A percentile compares a stretch with the other conserved stretches of the same genome.
Conservation (phyloP, 1,140 invertebrate species). For the Pantala flavescens region DNA sequence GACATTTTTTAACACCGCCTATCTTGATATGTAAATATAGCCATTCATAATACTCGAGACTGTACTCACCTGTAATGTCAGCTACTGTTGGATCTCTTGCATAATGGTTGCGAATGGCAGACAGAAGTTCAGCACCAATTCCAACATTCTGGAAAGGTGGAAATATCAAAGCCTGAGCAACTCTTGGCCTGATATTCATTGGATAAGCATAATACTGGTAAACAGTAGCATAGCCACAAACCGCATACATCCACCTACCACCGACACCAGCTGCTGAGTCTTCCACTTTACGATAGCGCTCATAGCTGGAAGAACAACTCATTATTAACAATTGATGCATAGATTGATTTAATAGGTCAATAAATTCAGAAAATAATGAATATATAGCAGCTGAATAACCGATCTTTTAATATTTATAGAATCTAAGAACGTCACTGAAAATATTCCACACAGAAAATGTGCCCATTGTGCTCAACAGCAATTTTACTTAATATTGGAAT, state of each 20-base stretch:
- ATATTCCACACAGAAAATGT: too few relatives aligned
- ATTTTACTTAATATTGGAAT: too few relatives aligned
- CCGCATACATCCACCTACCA: slow-evolving; percentile 47
- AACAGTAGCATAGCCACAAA: slow-evolving; percentile 79
- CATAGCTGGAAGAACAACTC: slow-evolving; percentile 53
- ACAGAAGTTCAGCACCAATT: slow-evolving; percentile 63
- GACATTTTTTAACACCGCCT: too few relatives aligned
- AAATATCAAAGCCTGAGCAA: slow-evolving; percentile 83
- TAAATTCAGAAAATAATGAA: too few relatives aligned
- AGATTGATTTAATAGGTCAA: background rate
- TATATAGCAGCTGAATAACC: too few relatives aligned
- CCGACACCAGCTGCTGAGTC: slow-evolving; percentile 33
- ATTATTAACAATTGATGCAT: slow-evolving; percentile 15
- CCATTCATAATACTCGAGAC: too few relatives aligned
- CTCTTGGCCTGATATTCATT: slow-evolving; percentile 67
- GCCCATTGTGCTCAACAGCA: too few relatives aligned
- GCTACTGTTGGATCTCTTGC: slow-evolving; percentile 54
- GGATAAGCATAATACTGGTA: slow-evolving; percentile 96
- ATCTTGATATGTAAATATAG: too few relatives aligned
- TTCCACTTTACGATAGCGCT: slow-evolving; percentile 58
- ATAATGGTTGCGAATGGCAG: slow-evolving; percentile 70
- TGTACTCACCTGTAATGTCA: slow-evolving; percentile 68
- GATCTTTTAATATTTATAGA: too few relatives aligned
- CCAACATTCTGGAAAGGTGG: slow-evolving; percentile 82
- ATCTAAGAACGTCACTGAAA: too few relatives aligned